Conservation (phyloP, 2,888 invertebrate species). For the Steinernema scapterisci region DNA sequence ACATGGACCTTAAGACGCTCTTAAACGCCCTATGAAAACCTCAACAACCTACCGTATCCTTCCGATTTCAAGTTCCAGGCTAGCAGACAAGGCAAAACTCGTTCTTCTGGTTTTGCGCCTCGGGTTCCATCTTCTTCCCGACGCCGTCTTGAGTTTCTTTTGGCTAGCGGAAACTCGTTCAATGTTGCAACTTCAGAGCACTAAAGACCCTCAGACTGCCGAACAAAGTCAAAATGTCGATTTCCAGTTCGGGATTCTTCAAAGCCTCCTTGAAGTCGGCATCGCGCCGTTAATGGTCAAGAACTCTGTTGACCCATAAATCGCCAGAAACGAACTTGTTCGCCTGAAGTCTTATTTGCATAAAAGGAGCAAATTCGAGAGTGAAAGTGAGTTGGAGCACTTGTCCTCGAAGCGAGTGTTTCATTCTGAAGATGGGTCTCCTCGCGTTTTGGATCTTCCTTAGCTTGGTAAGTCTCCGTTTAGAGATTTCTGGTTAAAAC, state of each 20-base stretch:
- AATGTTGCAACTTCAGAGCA: not conserved
- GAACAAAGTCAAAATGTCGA: not conserved
- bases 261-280: conserved; percentile 22
- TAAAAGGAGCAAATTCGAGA: not conserved
- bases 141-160: not conserved
- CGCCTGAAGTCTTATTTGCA: not conserved
- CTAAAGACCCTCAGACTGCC: not conserved
- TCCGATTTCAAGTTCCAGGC: no score
- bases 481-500: not conserved
- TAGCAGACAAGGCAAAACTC: no score
- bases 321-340: conserved; percentile 7
- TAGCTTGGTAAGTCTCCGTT: not conserved
- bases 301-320: conserved; percentile 17
- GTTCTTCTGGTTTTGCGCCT: no score
- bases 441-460: not conserved
- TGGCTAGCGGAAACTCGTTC: not conserved
- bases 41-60: no score
- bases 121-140: not conserved
- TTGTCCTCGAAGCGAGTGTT: not conserved
- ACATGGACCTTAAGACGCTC: no score
- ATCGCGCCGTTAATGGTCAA: conserved; percentile 24
- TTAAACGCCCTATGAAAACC: no score
- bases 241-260: conserved; percentile 18
- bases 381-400: conserved; percentile 9
- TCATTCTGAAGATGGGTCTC: not conserved